These are phyloP conservation scores for Phaenicophaeus curvirostris DNA, from an alignment of 2,797 vertebrate species.

Conservation along the genomic window DNA sequence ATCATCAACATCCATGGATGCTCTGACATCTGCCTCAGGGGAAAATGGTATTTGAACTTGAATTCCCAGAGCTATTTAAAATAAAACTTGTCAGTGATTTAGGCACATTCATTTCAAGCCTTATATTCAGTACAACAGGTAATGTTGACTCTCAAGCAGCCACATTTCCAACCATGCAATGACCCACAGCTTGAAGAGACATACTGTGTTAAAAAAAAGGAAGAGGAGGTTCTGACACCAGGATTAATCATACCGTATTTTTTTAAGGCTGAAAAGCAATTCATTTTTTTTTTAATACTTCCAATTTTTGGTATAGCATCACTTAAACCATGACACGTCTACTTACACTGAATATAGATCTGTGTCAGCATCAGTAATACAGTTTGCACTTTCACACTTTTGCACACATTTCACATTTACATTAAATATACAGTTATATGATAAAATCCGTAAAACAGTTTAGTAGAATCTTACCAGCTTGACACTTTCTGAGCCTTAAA, in stretches of 20 bases:
- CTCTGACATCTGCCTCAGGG: not conserved
- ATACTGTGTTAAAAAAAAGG: not conserved
- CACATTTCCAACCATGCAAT: not conserved
- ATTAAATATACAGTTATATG: not conserved
- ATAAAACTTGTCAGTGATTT: not conserved
- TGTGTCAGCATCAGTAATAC: not conserved
- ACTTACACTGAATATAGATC: not conserved
- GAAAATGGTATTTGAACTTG: not conserved
- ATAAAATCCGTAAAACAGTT: not conserved
- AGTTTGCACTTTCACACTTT: not conserved
- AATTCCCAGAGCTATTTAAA: not conserved
- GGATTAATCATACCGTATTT: not conserved
- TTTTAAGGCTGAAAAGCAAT: not conserved
- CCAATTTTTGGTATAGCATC: not conserved
- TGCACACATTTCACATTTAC: not conserved
- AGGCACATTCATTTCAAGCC: not conserved
- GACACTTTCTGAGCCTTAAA: slow-evolving; percentile 85
- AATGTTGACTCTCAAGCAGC: not conserved
- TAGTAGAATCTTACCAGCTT: slow-evolving; percentile 83
- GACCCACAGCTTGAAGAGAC: not conserved
- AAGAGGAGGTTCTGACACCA: not conserved
- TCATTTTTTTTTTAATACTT: not conserved
- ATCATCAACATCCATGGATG: not conserved
- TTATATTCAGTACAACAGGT: not conserved
- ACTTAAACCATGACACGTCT: not conserved